Conservation (phyloP, 2,888 invertebrate genomes). For the Epinotia ramella region DNA sequence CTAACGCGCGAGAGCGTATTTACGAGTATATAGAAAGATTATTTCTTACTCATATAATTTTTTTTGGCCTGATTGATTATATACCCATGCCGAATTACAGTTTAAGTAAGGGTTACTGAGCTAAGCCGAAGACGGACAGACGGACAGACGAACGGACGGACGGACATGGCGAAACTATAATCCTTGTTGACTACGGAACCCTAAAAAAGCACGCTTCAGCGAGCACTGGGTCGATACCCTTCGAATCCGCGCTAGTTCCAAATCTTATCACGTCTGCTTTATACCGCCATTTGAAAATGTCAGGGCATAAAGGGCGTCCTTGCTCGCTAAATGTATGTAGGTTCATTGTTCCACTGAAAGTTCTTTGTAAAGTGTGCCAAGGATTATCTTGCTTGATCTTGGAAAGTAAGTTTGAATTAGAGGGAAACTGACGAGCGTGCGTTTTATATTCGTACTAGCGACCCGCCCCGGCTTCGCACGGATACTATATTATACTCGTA, state of each 20-base stretch:
- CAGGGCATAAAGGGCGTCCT: conserved; percentile 52
- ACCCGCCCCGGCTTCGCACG: too few relatives aligned
- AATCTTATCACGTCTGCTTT: conserved; percentile 55
- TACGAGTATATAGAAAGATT: too few relatives aligned
- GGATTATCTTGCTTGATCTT: conserved; percentile 14
- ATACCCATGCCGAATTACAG: too few relatives aligned
- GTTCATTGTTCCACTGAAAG: conserved; percentile 32
- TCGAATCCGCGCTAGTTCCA: conserved; percentile 41
- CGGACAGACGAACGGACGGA: too few relatives aligned
- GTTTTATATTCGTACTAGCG: not conserved
- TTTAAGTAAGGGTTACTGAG: too few relatives aligned
- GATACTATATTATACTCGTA: too few relatives aligned
- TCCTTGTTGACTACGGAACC: too few relatives aligned
- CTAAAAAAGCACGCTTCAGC: conserved; percentile 3
- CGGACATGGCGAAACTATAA: too few relatives aligned
- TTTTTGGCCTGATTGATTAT: too few relatives aligned
- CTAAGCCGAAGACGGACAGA: too few relatives aligned
- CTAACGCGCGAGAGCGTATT: not conserved
- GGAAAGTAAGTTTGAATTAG: conserved; percentile 9
- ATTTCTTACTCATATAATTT: too few relatives aligned
- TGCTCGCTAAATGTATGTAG: conserved; percentile 33
- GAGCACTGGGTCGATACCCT: not conserved
- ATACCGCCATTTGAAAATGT: conserved; percentile 59
- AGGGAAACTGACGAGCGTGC: not conserved
- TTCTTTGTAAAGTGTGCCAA: conserved; percentile 27